Base-by-base conservation (phyloP, 2,888 invertebrate genomes). In the Cactoblastis cactorum region DNA sequence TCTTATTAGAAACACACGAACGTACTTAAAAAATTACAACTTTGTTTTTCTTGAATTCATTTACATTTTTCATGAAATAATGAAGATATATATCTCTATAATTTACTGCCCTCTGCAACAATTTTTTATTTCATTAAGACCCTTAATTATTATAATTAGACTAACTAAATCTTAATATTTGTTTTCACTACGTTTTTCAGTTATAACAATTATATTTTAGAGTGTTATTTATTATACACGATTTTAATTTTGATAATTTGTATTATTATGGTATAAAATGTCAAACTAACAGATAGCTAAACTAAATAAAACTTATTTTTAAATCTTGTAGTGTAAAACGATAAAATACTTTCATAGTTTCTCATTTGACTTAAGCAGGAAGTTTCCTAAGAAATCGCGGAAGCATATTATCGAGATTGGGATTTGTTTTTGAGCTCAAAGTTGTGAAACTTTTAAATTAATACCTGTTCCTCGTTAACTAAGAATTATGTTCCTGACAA, bases 371-470 rank as follows among this genome's bases (percentile, higher is more conserved):
- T 28, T 17, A 43, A 28, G 28, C 17, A 12, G 17, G 28, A 43
- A 28, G 28, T 43, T 43, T 43, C 17, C 43, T 8, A 19, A 32
- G 43, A 14, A 14, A 43, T 43, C 43, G 43, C 17, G 34, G 15
- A 38, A 39, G 49, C 49, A 49, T 49, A 49, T 49, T 39, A 49
- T 49, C 32, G 49, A 18, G 59, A 62, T 62, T 54, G 55, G 59
- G 56, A 62, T 70, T 61, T 63, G 61, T 63, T 63, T 62, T 61
- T 65, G 62, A 55, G 60, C 63, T 37, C 37, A 63, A 61, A 51
- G 62, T 65, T 62, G 57, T 63, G 59, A 65, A 65, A 72, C 67
- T 70, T 70, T 74, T 72, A 71, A 71, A 63, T 72, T 67, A 70
- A 67, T 63, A 66, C 55, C 55, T 60, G 60, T 57, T 62, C 50